phyloP scores from a whole-genome alignment of 2,113 vertebrate species.

The Dicentrarchus labrax region DNA sequence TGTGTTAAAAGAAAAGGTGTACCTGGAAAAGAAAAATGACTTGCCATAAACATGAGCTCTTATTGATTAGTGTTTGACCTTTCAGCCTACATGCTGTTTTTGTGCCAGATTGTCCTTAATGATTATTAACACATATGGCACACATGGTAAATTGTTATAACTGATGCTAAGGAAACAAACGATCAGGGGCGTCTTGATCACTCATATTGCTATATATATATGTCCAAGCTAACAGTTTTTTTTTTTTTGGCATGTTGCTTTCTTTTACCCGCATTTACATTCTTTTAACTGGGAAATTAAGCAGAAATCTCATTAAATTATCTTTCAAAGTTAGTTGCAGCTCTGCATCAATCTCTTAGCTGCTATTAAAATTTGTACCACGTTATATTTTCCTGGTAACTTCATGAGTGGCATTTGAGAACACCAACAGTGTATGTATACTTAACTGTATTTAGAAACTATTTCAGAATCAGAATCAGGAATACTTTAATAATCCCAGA shows the following conservation, averaged over 20 bases:
- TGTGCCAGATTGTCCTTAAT: not conserved
- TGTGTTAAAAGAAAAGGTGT: constrained; percentile 39
- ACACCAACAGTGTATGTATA: too few relatives aligned
- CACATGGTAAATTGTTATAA: not conserved
- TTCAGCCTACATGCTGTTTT: not conserved
- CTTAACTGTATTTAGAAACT: too few relatives aligned
- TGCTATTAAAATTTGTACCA: too few relatives aligned
- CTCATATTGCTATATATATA: not conserved
- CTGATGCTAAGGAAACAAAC: not conserved
- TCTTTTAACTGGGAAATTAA: not conserved
- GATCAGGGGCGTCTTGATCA: not conserved
- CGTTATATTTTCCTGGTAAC: too few relatives aligned
- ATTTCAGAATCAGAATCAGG: too few relatives aligned
- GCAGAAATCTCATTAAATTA: not conserved
- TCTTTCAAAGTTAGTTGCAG: not conserved
- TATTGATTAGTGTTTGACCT: constrained; percentile 29
- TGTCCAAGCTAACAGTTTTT: too few relatives aligned
- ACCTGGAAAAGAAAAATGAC: not conserved
- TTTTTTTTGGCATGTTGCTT: too few relatives aligned
- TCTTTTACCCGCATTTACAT: too few relatives aligned
- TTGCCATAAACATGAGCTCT: constrained; percentile 3
- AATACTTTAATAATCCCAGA: too few relatives aligned
- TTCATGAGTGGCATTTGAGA: too few relatives aligned
- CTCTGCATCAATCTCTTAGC: not conserved
- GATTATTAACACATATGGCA: not conserved